Percentiles rank a stretch among this genome's conserved stretches.
These are phyloP conservation scores for Melinaea marsaeus DNA, from an alignment of 2,888 invertebrate genomes.

Conservation along the genomic window DNA sequence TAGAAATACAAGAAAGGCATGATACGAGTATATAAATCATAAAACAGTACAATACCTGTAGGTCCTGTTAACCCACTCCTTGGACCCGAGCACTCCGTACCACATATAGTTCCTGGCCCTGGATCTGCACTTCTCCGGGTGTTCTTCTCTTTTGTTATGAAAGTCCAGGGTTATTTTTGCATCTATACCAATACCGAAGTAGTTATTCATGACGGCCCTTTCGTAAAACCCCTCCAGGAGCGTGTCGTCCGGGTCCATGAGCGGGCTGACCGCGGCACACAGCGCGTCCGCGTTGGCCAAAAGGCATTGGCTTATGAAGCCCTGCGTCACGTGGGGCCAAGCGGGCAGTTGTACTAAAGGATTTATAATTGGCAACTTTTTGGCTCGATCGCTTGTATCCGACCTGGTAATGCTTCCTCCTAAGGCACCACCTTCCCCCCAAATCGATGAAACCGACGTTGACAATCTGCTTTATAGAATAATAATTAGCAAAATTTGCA, in stretches of 20 bases:
- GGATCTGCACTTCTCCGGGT: conserved; percentile 96
- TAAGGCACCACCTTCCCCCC: conserved; percentile 63
- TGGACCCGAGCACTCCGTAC: conserved; percentile 90
- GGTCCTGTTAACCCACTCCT: conserved; percentile 91
- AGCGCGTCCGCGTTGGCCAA: conserved; percentile 97
- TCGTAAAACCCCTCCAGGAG: conserved; percentile 93
- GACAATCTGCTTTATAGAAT: conserved; percentile 58
- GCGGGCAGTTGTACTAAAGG: conserved; percentile 91
- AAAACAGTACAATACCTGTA: conserved; percentile 80
- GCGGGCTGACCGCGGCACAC: conserved; percentile 96
- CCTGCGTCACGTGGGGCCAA: conserved; percentile 90
- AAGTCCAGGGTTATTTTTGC: conserved; percentile 98
- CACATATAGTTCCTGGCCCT: conserved; percentile 98
- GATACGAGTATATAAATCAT: neutral
- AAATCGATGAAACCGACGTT: conserved; percentile 74
- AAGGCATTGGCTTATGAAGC: conserved; percentile 96
- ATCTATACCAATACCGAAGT: conserved; percentile 98
- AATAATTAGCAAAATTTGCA: conserved; percentile 16
- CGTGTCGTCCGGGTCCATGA: conserved; percentile 95
- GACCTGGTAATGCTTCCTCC: conserved; percentile 52
- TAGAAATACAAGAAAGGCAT: conserved; percentile 7
- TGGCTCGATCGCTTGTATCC: conserved; percentile 78
- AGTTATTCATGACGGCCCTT: conserved; percentile 98
- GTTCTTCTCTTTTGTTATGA: conserved; percentile 97
- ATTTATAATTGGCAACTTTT: conserved; percentile 92